phyloP scores from a whole-genome alignment of 2,113 vertebrate genomes.

The Siniperca knerii region DNA sequence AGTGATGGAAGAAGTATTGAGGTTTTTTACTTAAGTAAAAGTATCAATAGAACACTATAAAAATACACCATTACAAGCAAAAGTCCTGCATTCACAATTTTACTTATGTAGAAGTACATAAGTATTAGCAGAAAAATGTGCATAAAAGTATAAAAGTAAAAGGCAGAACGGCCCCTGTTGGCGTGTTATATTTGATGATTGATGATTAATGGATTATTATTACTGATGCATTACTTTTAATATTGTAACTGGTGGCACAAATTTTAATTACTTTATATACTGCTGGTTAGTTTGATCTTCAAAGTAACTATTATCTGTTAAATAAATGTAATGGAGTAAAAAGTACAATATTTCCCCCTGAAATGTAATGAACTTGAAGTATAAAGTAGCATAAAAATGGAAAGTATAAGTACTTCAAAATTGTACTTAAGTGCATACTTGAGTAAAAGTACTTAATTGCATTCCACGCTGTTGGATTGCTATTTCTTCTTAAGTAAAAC shows the following conservation, averaged over 20 bases:
- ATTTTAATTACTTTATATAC: neutral
- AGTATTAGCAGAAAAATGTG: neutral
- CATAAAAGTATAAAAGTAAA: neutral
- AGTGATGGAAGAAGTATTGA: neutral
- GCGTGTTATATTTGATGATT: neutral
- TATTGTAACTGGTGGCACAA: neutral
- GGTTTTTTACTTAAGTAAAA: too few relatives aligned
- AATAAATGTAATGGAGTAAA: too few relatives aligned
- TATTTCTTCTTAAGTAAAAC: neutral
- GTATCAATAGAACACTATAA: neutral
- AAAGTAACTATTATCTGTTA: neutral
- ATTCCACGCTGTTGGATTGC: neutral
- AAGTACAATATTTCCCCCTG: neutral
- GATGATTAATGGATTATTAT: neutral
- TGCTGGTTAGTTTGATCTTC: neutral
- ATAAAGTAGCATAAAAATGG: neutral
- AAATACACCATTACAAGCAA: neutral
- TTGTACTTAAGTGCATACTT: neutral
- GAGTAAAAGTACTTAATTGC: neutral
- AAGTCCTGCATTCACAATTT: neutral
- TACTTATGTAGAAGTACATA: neutral
- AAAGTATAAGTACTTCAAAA: neutral
- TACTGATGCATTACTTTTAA: neutral
- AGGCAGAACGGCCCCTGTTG: neutral
- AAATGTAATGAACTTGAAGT: neutral